Conservation (phyloP, 2,797 vertebrate species). For the Capromys pilorides region DNA sequence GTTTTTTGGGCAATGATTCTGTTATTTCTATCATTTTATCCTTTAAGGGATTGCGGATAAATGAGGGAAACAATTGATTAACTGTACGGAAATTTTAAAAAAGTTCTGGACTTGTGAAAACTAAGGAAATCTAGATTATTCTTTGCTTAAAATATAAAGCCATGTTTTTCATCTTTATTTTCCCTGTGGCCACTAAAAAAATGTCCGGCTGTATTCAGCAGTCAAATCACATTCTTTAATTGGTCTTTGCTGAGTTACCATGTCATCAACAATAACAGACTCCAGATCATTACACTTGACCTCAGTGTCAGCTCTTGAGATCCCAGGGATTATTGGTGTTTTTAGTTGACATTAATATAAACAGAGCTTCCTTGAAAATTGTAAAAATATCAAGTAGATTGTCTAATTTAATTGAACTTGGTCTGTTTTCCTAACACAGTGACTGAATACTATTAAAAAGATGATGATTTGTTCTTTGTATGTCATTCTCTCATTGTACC, state of each 20-base stretch:
- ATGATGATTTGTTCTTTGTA: background rate
- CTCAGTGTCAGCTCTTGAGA: background rate
- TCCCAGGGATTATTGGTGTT: background rate
- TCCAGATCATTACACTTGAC: background rate
- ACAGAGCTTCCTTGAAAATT: background rate
- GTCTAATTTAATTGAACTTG: background rate
- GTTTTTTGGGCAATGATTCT: background rate
- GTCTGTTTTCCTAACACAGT: background rate
- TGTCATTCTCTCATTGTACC: background rate
- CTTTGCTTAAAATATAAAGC: background rate
- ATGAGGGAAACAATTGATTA: background rate
- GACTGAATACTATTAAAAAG: background rate
- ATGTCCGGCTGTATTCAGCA: background rate
- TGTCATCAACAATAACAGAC: background rate
- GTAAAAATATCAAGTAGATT: background rate
- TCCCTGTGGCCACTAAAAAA: background rate
- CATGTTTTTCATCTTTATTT: background rate
- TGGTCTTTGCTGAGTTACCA: background rate
- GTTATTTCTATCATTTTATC: background rate
- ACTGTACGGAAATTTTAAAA: background rate
- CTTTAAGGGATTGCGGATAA: background rate
- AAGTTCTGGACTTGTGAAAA: background rate
- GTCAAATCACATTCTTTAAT: background rate
- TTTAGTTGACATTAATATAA: background rate
- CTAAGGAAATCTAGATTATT: background rate